Base-by-base conservation (phyloP, 2,113 vertebrate species). In the Menidia beryllina region DNA sequence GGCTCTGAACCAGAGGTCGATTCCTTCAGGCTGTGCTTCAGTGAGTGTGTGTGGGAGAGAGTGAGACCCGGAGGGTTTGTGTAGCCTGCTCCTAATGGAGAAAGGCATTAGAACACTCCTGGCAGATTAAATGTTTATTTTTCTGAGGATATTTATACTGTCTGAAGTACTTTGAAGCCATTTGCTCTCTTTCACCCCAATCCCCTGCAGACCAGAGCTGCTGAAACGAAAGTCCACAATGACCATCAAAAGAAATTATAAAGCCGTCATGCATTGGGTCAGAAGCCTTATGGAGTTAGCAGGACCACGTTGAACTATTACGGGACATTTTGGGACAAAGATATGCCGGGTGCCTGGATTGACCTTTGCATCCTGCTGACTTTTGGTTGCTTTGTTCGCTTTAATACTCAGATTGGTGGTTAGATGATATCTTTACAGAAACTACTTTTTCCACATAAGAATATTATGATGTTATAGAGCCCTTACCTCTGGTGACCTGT, bases 121-220 rank as follows among this genome's bases (percentile, higher is more conserved):
- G 77, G 81, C 67, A 49, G 68, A 86, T 79, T 65, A 58, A 75
- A 65, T 88, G 86, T 93, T 91, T 91, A 86, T 91, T 93, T 91
- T 86, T 85, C 75, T 58, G 57, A 72, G 76, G 56, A 76, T 90
- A 89, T 88, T 91, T 89, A 84, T 86, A 82, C 81, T 74, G 74
- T 72, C 49, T 75, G 45, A 77, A 82, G 75, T 56, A 30, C 81
- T 91, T 90, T 91, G 86, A 91, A 90, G 87, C 54, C 73, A 78
- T 89, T 91, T 88, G 81, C 84, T 75, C 63, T 73, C 76, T 79
- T 89, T 88, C 26, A 66, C 62, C 68, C 26, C 39, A 49, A 76
- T 65, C 77, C 83, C 67, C 73, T 12, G 62, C 52, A 59, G 79
- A 77, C 48, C 59, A 48, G 62, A 62, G 17, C 49, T 63, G 4